Evolutionary conservation across 2,797 vertebrate species (phyloP).

Genomic region (Jordanella pulchra): DNA sequence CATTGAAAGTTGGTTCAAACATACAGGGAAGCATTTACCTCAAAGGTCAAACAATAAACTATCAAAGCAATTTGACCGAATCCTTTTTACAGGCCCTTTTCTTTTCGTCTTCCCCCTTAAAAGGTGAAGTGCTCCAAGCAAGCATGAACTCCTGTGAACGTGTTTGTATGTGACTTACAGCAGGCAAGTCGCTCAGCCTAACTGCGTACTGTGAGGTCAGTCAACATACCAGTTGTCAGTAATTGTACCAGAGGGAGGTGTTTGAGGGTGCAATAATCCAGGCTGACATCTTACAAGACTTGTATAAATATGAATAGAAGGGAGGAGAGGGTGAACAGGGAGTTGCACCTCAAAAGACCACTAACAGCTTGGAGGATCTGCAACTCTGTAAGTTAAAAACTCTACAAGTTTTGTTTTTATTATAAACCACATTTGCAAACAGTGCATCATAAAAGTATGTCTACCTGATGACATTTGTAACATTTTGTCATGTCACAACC

Average conservation of each 20-base stretch:
- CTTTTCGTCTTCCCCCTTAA: neutral
- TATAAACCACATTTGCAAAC: no score
- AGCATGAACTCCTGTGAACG: constrained; percentile 4
- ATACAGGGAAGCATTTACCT: constrained; percentile 29
- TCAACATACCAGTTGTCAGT: constrained; percentile 66
- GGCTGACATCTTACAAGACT: constrained; percentile 65
- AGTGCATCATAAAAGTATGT: neutral
- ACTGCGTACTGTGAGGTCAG: constrained; percentile 53
- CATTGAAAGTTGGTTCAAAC: neutral
- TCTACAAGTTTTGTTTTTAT: no score
- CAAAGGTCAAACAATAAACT: constrained; percentile 41
- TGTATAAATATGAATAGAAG: constrained; percentile 45
- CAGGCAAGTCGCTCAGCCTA: constrained; percentile 27
- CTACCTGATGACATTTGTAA: no score
- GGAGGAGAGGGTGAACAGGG: constrained; percentile 7
- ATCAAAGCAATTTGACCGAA: constrained; percentile 38
- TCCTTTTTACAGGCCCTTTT: constrained; percentile 28
- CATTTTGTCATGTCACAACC: neutral
- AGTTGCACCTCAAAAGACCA: constrained; percentile 16
- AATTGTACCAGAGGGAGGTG: constrained; percentile 70
- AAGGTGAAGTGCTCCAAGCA: constrained; percentile 7
- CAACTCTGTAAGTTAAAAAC: neutral
- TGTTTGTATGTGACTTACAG: neutral
- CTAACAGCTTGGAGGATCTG: constrained; percentile 35
- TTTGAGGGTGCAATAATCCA: constrained; percentile 58